Percentiles rank a stretch among this genome's conserved stretches.
Evolutionary conservation across 23 tunicate genomes (phyloP).

Genomic region (Diplosoma virens): DNA sequence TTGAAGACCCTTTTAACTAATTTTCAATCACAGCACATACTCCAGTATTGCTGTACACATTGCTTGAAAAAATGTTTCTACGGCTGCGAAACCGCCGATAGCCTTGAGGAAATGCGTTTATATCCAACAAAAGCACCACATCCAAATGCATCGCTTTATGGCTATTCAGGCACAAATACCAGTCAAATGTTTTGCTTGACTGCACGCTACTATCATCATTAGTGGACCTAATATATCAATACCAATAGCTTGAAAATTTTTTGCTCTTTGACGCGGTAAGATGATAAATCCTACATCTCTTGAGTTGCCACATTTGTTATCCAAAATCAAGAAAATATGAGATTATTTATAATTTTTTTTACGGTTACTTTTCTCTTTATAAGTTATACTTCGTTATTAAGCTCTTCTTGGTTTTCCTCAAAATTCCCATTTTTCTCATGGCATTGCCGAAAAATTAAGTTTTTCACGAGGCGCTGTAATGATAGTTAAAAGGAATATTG

Average conservation of each 20-base stretch:
- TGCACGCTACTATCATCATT: not conserved
- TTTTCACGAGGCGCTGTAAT: not conserved
- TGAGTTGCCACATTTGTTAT: not conserved
- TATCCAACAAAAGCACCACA: not conserved
- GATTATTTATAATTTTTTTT: not conserved
- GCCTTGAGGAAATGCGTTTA: not conserved
- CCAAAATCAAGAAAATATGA: not conserved
- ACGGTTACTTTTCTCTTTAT: not conserved
- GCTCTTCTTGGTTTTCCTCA: not conserved
- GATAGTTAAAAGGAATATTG: not conserved
- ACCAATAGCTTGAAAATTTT: not conserved
- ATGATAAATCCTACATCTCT: not conserved
- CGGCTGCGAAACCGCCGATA: not conserved
- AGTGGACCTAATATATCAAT: not conserved
- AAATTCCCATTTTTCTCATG: constrained; percentile 3
- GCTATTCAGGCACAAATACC: not conserved
- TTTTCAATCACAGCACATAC: not conserved
- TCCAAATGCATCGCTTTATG: not conserved
- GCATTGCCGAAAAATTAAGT: not conserved
- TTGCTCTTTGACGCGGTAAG: not conserved
- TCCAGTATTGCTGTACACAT: not conserved
- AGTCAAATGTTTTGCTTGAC: not conserved
- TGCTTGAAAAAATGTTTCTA: not conserved
- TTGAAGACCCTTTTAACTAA: not conserved
- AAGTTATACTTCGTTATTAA: not conserved